Percentiles rank a stretch among this genome's conserved stretches.
Conservation (phyloP, 1,140 invertebrate species). For the Diorhabda carinulata region DNA sequence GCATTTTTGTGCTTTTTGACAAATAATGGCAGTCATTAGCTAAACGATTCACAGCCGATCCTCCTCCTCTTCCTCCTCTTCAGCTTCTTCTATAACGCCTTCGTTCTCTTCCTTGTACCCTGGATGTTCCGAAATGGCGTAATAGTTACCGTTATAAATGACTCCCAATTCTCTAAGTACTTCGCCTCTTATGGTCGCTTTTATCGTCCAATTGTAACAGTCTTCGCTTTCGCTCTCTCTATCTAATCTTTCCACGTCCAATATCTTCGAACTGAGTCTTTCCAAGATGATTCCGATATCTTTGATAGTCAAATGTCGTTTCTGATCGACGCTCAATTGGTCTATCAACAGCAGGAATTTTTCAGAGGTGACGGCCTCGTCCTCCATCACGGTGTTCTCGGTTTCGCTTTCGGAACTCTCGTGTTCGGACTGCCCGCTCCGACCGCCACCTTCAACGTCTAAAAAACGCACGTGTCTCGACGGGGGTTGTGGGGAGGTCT, state of each 20-base stretch:
- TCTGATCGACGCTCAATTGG: conserved; percentile 86
- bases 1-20: conserved; percentile 38
- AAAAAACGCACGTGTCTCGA: conserved; percentile 67
- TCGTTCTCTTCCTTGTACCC: conserved; percentile 85
- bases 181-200: conserved; percentile 85
- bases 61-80: conserved; percentile 73
- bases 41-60: conserved; percentile 68
- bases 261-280: conserved; percentile 83
- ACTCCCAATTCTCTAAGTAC: conserved; percentile 85
- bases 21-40: conserved; percentile 44
- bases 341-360: conserved; percentile 90
- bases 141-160: conserved; percentile 93
- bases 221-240: conserved; percentile 86
- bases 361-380: conserved; percentile 81
- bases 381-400: conserved; percentile 86
- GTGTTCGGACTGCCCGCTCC: conserved; percentile 56
- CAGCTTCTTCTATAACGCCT: conserved; percentile 73
- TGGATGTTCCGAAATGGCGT: conserved; percentile 90
- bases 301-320: conserved; percentile 86
- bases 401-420: conserved; percentile 89
- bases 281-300: conserved; percentile 93
- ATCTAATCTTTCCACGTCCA: conserved; percentile 87
- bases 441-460: conserved; percentile 61
- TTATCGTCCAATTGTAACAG: conserved; percentile 90
- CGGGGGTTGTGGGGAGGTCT: conserved; percentile 55